These are phyloP conservation scores for Lasioglossum zephyrum DNA, from an alignment of 2,888 invertebrate species.

Conservation along the genomic window DNA sequence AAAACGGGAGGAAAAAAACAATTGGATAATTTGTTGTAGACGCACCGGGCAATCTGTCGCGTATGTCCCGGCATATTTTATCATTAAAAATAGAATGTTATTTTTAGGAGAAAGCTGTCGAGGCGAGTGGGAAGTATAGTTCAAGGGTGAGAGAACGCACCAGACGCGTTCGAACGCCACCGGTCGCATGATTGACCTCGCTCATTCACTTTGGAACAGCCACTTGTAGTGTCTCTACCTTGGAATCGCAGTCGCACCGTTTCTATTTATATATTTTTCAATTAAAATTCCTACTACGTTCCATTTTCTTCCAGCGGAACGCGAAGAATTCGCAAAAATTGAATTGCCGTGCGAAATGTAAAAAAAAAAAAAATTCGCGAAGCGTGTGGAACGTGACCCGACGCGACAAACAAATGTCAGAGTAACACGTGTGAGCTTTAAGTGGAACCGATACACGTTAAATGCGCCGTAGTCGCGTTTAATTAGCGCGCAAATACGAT, in stretches of 20 bases:
- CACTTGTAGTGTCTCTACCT: background rate
- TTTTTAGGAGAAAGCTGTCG: background rate
- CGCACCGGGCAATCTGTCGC: background rate
- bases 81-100: background rate
- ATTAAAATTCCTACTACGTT: background rate
- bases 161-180: too few relatives aligned
- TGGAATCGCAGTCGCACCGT: background rate
- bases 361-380: background rate
- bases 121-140: background rate
- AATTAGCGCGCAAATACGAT: background rate
- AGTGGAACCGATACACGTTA: background rate
- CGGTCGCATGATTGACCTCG: background rate
- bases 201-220: background rate
- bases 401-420: background rate
- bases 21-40: background rate
- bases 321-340: background rate
- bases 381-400: background rate
- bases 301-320: background rate
- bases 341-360: accelerated
- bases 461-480: background rate
- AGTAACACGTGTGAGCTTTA: background rate
- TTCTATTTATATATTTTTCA: background rate
- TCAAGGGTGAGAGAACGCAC: slow-evolving; percentile 8
- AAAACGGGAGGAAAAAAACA: background rate
- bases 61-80: background rate